These are phyloP conservation scores for Sesamia inferens DNA, from an alignment of 2,888 invertebrate species.

Conservation along the genomic window DNA sequence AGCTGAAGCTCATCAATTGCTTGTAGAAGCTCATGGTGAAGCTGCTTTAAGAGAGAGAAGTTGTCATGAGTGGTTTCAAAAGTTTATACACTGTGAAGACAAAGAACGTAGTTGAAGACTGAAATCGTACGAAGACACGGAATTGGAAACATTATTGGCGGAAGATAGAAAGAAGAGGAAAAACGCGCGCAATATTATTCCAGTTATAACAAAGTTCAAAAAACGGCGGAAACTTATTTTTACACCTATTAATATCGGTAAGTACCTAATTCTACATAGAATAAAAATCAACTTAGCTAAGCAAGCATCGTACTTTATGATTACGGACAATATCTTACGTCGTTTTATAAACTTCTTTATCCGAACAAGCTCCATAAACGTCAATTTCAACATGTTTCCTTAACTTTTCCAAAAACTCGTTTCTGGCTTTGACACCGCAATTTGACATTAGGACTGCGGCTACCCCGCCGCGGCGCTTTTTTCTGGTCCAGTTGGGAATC, in stretches of 20 bases:
- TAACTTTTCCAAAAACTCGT: constrained; percentile 89
- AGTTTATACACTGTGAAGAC: no score
- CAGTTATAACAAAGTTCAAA: no score
- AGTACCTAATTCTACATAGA: not conserved
- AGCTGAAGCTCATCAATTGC: no score
- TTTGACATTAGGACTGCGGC: constrained; percentile 91
- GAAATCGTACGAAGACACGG: no score
- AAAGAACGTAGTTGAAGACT: no score
- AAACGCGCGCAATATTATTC: no score
- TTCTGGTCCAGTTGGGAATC: constrained; percentile 83
- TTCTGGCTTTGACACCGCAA: constrained; percentile 86
- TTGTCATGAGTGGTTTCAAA: no score
- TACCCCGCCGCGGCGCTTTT: constrained; percentile 81
- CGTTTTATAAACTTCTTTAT: constrained; percentile 58
- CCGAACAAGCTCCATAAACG: constrained; percentile 89
- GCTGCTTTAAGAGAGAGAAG: no score
- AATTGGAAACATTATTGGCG: no score
- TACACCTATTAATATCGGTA: not conserved
- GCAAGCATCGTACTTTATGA: not conserved
- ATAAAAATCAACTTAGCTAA: not conserved
- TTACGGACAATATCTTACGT: constrained; percentile 41
- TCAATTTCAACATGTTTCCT: constrained; percentile 90
- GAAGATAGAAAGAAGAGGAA: no score
- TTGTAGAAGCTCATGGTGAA: no score
- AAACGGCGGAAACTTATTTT: no score